These are phyloP conservation scores for Trissonchulus latispiculum DNA, from an alignment of 2,888 invertebrate species.

Conservation along the genomic window DNA sequence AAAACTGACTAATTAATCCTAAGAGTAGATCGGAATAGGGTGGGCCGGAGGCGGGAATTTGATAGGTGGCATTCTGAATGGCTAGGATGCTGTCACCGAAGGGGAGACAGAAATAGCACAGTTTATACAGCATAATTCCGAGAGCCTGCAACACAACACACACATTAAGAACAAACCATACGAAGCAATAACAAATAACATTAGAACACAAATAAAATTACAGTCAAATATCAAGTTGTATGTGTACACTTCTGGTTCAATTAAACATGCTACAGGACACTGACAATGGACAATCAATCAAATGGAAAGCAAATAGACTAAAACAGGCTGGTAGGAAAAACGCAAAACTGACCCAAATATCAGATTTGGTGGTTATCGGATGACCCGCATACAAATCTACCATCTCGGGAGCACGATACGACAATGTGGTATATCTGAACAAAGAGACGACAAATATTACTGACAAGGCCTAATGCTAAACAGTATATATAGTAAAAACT, in stretches of 20 bases:
- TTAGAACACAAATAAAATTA: too few relatives aligned
- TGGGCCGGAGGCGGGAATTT: constrained; percentile 64
- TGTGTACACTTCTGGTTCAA: too few relatives aligned
- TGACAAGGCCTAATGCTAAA: constrained; percentile 32
- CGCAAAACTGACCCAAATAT: constrained; percentile 89
- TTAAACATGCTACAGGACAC: too few relatives aligned
- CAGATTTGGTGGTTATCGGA: constrained; percentile 70
- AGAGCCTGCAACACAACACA: constrained; percentile 55
- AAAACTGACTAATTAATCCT: not conserved
- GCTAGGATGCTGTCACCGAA: constrained; percentile 86
- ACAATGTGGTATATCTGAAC: constrained; percentile 72
- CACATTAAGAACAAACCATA: too few relatives aligned
- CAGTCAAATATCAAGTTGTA: too few relatives aligned
- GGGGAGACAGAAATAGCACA: constrained; percentile 76
- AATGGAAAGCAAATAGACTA: too few relatives aligned
- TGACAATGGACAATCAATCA: too few relatives aligned
- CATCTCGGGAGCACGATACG: constrained; percentile 84
- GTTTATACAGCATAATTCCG: constrained; percentile 73
- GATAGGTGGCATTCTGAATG: constrained; percentile 75
- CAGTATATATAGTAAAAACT: constrained; percentile 15
- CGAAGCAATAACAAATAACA: too few relatives aligned
- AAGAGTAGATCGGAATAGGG: not conserved
- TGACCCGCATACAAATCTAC: constrained; percentile 74
- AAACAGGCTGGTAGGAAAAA: too few relatives aligned
- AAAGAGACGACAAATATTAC: too few relatives aligned